Evolutionary conservation across 2,113 vertebrate species (phyloP).

Genomic region (Leucosticte australis): DNA sequence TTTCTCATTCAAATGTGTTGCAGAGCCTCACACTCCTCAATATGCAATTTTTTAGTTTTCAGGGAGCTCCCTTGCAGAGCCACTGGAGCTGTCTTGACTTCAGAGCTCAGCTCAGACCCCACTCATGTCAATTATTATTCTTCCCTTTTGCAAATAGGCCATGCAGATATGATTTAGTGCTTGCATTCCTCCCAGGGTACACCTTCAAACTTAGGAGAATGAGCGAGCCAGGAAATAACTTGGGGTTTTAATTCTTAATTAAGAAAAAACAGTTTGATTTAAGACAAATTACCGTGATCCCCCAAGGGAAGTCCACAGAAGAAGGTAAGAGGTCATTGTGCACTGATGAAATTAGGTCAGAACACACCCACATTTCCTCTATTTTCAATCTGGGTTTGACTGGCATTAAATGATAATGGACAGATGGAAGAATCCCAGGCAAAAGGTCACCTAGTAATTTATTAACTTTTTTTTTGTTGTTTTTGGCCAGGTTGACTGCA

Average conservation of each 20-base stretch:
- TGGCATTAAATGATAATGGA: neutral
- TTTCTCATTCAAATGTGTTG: neutral
- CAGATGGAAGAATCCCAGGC: conserved; percentile 26
- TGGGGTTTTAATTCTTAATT: neutral
- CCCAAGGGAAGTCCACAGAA: neutral
- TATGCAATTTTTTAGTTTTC: neutral
- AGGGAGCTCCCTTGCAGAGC: neutral
- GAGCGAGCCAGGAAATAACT: neutral
- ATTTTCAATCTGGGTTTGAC: neutral
- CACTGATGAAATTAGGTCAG: neutral
- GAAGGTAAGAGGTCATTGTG: neutral
- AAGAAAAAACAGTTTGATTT: neutral
- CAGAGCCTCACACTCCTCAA: neutral
- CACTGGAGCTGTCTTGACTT: neutral
- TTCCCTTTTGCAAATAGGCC: neutral
- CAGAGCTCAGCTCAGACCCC: neutral
- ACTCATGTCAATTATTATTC: neutral
- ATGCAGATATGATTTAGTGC: rapidly evolving
- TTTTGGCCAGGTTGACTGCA: conserved; percentile 14
- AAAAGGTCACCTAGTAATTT: conserved; percentile 31
- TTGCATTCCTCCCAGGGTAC: neutral
- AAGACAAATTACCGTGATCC: neutral
- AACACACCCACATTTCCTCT: neutral
- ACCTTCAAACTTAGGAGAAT: neutral
- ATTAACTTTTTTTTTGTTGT: neutral